Evolutionary conservation across 2,888 invertebrate genomes (phyloP).

Genomic region (Tholera decimalis): DNA sequence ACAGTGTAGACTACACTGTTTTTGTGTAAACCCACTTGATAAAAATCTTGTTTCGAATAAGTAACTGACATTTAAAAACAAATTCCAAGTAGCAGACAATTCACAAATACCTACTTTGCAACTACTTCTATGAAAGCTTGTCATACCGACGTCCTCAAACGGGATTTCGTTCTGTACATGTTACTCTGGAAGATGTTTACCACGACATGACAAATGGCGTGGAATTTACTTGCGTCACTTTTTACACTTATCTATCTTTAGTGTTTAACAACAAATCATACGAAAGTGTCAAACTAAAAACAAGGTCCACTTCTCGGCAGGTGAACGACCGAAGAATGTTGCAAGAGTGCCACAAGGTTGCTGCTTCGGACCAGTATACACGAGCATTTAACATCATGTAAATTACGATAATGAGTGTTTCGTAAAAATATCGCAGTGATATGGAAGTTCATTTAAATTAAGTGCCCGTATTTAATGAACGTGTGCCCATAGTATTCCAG

Average conservation of each 20-base stretch:
- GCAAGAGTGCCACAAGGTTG: constrained; percentile 82
- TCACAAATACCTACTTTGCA: constrained; percentile 22
- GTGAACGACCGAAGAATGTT: constrained; percentile 81
- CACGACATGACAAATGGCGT: constrained; percentile 47
- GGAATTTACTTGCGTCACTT: constrained; percentile 61
- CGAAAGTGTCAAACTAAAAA: constrained; percentile 76
- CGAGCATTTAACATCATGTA: constrained; percentile 56
- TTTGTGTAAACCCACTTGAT: too few species aligned
- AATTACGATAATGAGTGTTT: constrained; percentile 46
- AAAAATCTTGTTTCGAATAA: not conserved
- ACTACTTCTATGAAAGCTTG: constrained; percentile 22
- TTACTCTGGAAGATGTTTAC: constrained; percentile 46
- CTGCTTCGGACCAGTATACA: constrained; percentile 53
- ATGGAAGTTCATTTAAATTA: constrained; percentile 19
- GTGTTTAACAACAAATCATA: constrained; percentile 69
- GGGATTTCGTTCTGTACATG: constrained; percentile 40
- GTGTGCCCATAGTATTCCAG: constrained; percentile 1
- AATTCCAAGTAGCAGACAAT: not conserved
- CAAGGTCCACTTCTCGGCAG: constrained; percentile 79
- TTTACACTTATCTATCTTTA: constrained; percentile 59
- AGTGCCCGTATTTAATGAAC: constrained; percentile 11
- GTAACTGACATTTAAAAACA: not conserved
- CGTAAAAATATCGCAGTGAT: constrained; percentile 39
- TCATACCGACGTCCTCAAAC: constrained; percentile 20
- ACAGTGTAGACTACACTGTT: constrained; percentile 7